These are phyloP conservation scores for Drosophila quinaria DNA, from an alignment of 2,888 invertebrate species.

Conservation along the genomic window DNA sequence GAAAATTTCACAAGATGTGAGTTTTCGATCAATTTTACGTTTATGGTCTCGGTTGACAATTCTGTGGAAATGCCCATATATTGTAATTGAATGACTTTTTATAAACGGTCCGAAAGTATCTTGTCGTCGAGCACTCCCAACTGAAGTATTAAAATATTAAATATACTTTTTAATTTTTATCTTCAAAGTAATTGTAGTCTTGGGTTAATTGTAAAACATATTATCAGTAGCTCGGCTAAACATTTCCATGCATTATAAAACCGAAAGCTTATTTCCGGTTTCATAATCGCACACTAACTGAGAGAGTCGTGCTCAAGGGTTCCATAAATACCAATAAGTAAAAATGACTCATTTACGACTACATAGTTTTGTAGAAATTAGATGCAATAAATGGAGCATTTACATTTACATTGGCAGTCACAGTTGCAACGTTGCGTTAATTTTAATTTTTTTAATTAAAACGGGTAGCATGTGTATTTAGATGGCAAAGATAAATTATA, in stretches of 20 bases:
- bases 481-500: slow-evolving; percentile 62
- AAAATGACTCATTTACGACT: slow-evolving; percentile 15
- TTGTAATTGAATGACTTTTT: not conserved
- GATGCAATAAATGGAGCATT: slow-evolving; percentile 18
- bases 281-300: not conserved
- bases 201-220: not conserved
- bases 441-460: slow-evolving; percentile 67
- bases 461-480: slow-evolving; percentile 40
- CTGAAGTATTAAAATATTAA: not conserved
- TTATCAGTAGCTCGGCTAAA: not conserved
- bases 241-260: not conserved
- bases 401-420: slow-evolving; percentile 8
- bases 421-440: slow-evolving; percentile 32
- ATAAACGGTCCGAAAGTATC: no score
- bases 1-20: no score
- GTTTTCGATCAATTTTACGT: no score
- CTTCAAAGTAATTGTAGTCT: not conserved
- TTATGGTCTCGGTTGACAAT: no score
- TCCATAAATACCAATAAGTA: not conserved
- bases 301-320: not conserved
- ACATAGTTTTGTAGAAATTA: not conserved
- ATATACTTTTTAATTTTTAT: not conserved
- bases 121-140: not conserved
- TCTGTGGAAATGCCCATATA: no score
- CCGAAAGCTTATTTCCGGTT: not conserved